A percentile compares a stretch with the other conserved stretches of the same genome.
Conservation (phyloP, 2,113 vertebrate genomes). For the Datnioides undecimradiatus region DNA sequence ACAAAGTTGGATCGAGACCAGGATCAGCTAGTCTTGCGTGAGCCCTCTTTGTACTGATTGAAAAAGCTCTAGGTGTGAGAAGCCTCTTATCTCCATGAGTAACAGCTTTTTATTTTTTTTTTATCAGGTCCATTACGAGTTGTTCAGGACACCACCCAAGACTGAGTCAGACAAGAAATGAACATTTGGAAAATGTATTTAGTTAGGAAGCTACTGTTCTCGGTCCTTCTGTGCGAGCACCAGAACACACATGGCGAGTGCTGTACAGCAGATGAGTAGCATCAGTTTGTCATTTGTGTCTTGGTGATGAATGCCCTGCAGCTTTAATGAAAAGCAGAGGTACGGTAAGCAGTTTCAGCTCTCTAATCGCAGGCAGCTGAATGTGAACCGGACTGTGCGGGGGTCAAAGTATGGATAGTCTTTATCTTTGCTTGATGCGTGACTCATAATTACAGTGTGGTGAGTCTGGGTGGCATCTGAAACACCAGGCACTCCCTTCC, state of each 20-base stretch:
- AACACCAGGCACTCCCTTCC: slow-evolving; percentile 21
- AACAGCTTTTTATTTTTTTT: background rate
- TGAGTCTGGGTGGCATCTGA: slow-evolving; percentile 29
- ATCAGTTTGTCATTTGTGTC: background rate
- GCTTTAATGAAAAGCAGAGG: background rate
- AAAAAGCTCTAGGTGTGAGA: background rate
- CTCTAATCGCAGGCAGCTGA: slow-evolving; percentile 12
- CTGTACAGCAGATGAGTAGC: background rate
- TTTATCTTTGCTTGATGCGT: slow-evolving; percentile 42
- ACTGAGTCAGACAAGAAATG: background rate
- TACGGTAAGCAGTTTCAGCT: background rate
- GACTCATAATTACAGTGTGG: slow-evolving; percentile 42
- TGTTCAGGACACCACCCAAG: background rate
- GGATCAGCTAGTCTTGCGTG: background rate
- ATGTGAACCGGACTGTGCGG: background rate
- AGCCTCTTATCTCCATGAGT: slow-evolving; percentile 24
- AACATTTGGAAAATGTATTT: background rate
- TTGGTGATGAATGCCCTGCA: background rate
- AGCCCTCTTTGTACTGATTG: background rate
- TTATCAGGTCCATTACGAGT: slow-evolving; percentile 17
- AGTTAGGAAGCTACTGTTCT: background rate
- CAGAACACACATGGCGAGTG: background rate
- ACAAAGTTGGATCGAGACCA: background rate
- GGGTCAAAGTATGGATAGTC: slow-evolving; percentile 9
- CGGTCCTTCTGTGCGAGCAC: background rate